These are phyloP conservation scores for Chironomus striatipennis DNA, from an alignment of 1,140 invertebrate genomes.

Conservation along the genomic window DNA sequence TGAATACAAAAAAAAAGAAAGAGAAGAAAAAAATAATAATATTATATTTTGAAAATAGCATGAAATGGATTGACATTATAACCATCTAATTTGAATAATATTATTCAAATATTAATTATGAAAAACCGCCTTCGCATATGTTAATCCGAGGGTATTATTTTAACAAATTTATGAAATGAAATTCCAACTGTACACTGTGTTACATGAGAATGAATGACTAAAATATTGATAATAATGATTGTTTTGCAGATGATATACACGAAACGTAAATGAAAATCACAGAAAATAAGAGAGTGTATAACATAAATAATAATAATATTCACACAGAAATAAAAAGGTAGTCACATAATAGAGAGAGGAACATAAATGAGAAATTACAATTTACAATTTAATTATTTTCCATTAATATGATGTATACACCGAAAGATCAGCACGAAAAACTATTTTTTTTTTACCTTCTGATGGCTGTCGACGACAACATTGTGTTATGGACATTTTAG, in stretches of 20 bases:
- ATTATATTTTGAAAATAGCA: slow-evolving; percentile 9
- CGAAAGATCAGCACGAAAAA: no score
- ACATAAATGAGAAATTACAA: slow-evolving; percentile 2
- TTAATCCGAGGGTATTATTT: background rate
- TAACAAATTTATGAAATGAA: background rate
- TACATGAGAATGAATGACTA: slow-evolving; percentile 13
- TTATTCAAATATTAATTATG: slow-evolving; percentile 10
- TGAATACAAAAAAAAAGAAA: no score
- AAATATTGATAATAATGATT: slow-evolving; percentile 15
- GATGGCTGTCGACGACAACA: no score
- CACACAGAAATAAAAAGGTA: background rate
- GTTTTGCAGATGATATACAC: slow-evolving; percentile 7
- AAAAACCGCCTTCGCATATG: slow-evolving; percentile 11
- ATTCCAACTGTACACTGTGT: background rate
- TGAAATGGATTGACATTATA: slow-evolving; percentile 14
- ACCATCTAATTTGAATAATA: slow-evolving; percentile 9
- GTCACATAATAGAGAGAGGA: background rate
- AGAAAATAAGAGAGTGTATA: background rate
- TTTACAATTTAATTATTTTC: background rate
- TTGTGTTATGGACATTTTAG: no score
- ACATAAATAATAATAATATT: background rate
- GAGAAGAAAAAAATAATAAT: no score
- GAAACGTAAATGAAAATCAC: slow-evolving; percentile 8
- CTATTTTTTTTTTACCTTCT: no score
- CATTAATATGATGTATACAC: no score